Evolutionary conservation across 2,113 vertebrate species (phyloP).

Genomic region (Cochlearius cochlearius): DNA sequence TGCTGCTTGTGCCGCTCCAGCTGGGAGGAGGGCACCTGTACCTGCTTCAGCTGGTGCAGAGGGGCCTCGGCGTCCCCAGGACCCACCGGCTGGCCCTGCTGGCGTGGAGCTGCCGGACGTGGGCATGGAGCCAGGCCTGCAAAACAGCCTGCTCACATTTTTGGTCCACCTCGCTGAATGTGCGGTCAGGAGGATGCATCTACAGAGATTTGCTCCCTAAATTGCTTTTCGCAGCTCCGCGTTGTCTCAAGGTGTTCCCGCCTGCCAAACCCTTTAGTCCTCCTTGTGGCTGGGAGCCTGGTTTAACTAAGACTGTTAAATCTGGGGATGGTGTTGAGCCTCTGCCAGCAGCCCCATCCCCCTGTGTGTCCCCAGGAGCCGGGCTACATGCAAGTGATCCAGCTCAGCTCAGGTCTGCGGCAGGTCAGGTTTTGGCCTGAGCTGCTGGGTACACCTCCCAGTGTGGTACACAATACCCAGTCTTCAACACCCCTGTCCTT

Average conservation of each 20-base stretch:
- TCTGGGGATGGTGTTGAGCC: neutral
- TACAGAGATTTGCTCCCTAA: neutral
- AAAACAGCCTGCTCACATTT: neutral
- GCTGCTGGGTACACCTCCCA: neutral
- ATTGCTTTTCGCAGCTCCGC: neutral
- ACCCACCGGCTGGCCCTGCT: neutral
- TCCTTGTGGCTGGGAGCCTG: neutral
- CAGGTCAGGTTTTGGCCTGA: neutral
- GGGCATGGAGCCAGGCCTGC: neutral
- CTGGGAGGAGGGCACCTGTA: neutral
- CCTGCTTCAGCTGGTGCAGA: neutral
- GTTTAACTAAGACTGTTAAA: neutral
- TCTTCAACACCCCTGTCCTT: neutral
- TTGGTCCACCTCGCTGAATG: accelerated
- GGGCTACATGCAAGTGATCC: accelerated
- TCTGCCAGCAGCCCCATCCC: neutral
- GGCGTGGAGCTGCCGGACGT: accelerated
- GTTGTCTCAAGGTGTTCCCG: accelerated
- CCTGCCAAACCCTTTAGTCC: neutral
- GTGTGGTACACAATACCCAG: neutral
- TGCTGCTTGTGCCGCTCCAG: neutral
- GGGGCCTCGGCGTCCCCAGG: accelerated
- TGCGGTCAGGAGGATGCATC: accelerated
- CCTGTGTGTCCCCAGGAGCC: accelerated
- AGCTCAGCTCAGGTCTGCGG: neutral